Percentiles rank a stretch among this genome's conserved stretches.
These are phyloP conservation scores for Hanleya hanleyi DNA, from an alignment of 2,888 invertebrate species.

Conservation along the genomic window DNA sequence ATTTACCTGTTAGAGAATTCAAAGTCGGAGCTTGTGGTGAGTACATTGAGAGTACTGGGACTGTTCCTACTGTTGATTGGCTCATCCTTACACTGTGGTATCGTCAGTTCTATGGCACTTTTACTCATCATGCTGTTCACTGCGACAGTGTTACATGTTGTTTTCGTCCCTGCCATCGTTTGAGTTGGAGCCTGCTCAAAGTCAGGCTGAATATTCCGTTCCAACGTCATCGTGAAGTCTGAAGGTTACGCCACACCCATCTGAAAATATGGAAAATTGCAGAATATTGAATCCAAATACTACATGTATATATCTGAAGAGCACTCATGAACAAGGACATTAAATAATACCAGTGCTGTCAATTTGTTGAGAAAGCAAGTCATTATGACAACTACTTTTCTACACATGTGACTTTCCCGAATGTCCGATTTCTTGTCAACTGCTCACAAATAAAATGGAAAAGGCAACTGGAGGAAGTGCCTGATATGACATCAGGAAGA, in stretches of 20 bases:
- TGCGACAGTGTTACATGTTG: not conserved
- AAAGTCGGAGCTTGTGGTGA: constrained; percentile 69
- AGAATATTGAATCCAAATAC: too few species aligned
- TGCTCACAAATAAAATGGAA: too few species aligned
- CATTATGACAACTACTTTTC: too few species aligned
- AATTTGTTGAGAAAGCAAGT: too few species aligned
- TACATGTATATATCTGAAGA: too few species aligned
- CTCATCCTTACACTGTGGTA: constrained; percentile 63
- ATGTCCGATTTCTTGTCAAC: too few species aligned
- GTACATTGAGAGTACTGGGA: constrained; percentile 70
- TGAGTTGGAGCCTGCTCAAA: constrained; percentile 24
- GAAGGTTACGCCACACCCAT: not conserved
- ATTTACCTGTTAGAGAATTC: constrained; percentile 72
- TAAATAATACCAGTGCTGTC: too few species aligned
- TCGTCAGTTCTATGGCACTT: constrained; percentile 13
- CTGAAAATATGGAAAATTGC: not conserved
- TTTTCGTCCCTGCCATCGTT: not conserved
- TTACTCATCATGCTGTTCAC: not conserved
- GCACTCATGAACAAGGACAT: too few species aligned
- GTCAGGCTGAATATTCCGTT: constrained; percentile 59
- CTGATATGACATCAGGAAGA: too few species aligned
- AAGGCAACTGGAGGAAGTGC: too few species aligned
- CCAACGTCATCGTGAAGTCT: constrained; percentile 56
- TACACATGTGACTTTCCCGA: too few species aligned
- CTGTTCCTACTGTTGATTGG: constrained; percentile 72